phyloP scores from a whole-genome alignment of 2,888 invertebrate species.

The Pilophorus perplexus region DNA sequence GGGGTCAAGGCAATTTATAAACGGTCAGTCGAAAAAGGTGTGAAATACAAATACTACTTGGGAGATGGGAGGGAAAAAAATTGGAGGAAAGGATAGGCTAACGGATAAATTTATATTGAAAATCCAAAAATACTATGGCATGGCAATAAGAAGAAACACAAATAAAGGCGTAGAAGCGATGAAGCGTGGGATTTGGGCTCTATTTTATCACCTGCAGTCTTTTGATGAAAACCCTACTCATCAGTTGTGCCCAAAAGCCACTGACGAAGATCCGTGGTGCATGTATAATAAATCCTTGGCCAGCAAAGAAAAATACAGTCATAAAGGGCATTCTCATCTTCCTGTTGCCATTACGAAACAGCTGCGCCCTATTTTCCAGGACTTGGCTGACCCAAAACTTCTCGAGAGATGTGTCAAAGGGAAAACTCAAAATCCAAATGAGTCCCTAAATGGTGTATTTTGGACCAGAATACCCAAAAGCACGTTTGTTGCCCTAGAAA shows the following conservation, averaged over 20 bases:
- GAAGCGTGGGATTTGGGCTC: slow-evolving; percentile 8
- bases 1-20: not conserved
- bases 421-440: slow-evolving; percentile 25
- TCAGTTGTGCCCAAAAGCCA: not conserved
- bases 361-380: not conserved
- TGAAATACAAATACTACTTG: no score
- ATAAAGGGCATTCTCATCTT: slow-evolving; percentile 7
- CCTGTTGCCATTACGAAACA: not conserved
- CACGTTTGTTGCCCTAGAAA: not conserved
- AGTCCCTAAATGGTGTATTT: not conserved
- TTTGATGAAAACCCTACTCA: not conserved
- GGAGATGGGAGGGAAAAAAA: no score
- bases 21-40: no score
- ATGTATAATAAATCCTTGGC: not conserved
- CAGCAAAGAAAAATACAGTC: not conserved
- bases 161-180: not conserved
- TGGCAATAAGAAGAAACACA: no score
- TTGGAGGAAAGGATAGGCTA: no score
- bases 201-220: not conserved
- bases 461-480: not conserved
- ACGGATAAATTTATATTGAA: no score
- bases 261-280: slow-evolving; percentile 7
- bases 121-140: no score
- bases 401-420: not conserved
- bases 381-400: not conserved